Base-by-base conservation (phyloP, 1,140 invertebrate genomes). In the Megathymus violae region DNA sequence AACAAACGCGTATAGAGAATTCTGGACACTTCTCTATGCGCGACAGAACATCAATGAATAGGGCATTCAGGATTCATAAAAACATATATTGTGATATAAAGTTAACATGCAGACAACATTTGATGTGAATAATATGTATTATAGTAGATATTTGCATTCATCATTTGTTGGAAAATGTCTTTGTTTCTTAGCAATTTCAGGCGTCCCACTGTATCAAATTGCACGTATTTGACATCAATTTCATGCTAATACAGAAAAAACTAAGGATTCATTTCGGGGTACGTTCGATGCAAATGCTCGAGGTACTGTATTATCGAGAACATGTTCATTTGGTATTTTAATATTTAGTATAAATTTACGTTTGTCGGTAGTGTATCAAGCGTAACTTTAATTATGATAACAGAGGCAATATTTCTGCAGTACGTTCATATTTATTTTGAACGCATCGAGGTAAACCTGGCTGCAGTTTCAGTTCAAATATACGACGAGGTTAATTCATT, bases 91-190 rank as follows among this genome's bases (percentile, higher is more conserved):
- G 2, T 7, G 13, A 13, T 27, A 19, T 47, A 13, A 47, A 13
- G 19, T 47, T 27, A 47, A 13, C 44, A 47, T 47, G 44, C 44
- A 47, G 25, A 27, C 22, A 22, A 47, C 44, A 47, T 27, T 6
- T 25, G 22, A 14, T 47, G 25, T 27, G 44, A 19, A 47, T 47
- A 1, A 47, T 10, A 47, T 27, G 22, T n/a, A 14, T 5, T 1
- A 10, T 4, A 16, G 6, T 16, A 43, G 16, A 5, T 43, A 0
- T 13, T 14, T 47, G n/a, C 11, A 22, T 4, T 36, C 34, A 36
- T 36, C 11, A 11, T 7, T 31, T 25, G 43, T 25, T 22, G 44
- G 19, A 27, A 4, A 19, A 13, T 47, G 7, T 16, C 10, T 47
- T 47, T 3, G 5, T 14, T 27, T 14, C 22, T 19, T 47, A 47